These are phyloP conservation scores for Catharus fuscescens DNA, from an alignment of 2,113 vertebrate species.

Conservation along the genomic window DNA sequence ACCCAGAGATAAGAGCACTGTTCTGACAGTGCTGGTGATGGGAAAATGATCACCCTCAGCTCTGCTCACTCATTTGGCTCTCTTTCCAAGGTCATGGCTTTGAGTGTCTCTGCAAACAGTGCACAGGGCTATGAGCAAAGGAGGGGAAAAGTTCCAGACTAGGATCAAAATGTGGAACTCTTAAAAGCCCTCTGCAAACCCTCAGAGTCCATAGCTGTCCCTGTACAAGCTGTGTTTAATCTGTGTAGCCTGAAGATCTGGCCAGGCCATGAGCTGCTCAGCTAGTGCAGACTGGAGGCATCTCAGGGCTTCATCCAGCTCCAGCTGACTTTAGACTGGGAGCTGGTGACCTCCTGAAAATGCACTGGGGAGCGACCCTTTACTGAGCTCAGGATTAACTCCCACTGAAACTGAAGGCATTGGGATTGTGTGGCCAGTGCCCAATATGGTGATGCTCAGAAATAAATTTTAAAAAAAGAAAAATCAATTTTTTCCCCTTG, in stretches of 20 bases:
- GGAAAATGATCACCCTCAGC: not conserved
- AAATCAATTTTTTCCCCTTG: not conserved
- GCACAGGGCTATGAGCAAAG: not conserved
- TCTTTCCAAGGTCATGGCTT: not conserved
- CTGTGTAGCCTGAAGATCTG: not conserved
- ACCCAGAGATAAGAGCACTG: not conserved
- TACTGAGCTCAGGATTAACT: not conserved
- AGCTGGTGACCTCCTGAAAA: not conserved
- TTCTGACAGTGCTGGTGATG: not conserved
- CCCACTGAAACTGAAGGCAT: not conserved
- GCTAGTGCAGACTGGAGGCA: not conserved
- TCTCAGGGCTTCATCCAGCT: not conserved
- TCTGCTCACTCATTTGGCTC: not conserved
- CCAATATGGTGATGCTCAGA: not conserved
- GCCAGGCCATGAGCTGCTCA: rapidly evolving
- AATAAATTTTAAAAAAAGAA: not conserved
- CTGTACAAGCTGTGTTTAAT: rapidly evolving
- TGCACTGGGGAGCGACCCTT: not conserved
- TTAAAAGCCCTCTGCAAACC: not conserved
- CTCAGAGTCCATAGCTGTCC: not conserved
- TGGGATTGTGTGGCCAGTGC: not conserved
- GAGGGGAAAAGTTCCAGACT: rapidly evolving
- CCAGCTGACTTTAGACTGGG: not conserved
- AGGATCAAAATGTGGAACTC: not conserved
- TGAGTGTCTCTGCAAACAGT: not conserved